Base-by-base conservation (phyloP, 2,797 vertebrate species). In the Lophius americanus region DNA sequence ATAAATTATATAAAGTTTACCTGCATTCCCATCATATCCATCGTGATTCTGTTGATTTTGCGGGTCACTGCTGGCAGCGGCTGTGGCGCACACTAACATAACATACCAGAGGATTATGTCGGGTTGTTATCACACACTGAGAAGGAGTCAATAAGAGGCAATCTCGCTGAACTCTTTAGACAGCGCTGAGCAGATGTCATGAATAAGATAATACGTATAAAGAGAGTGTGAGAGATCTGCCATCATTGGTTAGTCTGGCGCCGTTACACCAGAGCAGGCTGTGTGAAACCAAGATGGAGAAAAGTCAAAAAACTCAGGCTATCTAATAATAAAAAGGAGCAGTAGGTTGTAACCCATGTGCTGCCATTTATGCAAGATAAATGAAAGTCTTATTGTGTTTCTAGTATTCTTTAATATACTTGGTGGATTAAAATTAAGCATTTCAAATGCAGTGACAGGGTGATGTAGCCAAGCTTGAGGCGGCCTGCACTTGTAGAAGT, bases 401-500 rank as follows among this genome's bases (percentile, higher is more conserved):
- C 60, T 49, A 42, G 44, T 47, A 0, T 0, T 51, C 53, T 52
- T 72, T 43, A 46, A 47, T 46, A 13, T 12, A 47, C 38, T 59
- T 48, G 53, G 5, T 42, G 37, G 12, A 62, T 23, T 39, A 11
- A 51, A 51, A 57, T 43, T 49, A 51, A 75, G 36, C 10, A 0
- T 61, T 63, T 0, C 11, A 58, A 55, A 43, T 64, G 44, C 49
- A 60, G 58, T 9, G 50, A 23, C 48, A 47, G 62, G 1, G 39
- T 33, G 50, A 36, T 6, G 64, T 36, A 2, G 10, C 35, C 42
- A 33, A 49, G 60, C 0, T 9, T 44, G 67, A 62, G 58, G 59
- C 59, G 57, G 10, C 73, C 75, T 68, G 57, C 68, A 69, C 70
- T 76, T 61, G 60, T 48, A 51, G 57, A 83, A 76, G 71, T 88